Percentiles rank a stretch among this genome's conserved stretches.
These are phyloP conservation scores for Drosophila nebulosa DNA, from an alignment of 1,140 invertebrate species.

Conservation along the genomic window DNA sequence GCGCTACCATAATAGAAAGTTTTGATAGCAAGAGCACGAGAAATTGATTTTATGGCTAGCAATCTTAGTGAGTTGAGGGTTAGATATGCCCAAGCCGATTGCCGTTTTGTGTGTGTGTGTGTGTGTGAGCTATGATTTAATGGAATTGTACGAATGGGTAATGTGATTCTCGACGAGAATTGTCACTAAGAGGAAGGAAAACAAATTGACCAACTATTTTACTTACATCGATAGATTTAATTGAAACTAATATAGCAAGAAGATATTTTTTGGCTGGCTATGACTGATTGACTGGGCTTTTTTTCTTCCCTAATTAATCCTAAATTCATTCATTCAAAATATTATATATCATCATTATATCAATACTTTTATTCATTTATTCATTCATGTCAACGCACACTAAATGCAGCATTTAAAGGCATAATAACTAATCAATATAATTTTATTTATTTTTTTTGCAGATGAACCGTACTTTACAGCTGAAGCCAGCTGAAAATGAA, in stretches of 20 bases:
- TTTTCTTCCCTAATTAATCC: too few relatives aligned
- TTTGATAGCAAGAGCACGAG: constrained; percentile 21
- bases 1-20: constrained; percentile 6
- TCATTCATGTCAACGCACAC: constrained; percentile 2
- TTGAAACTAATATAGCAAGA: too few relatives aligned
- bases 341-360: background rate
- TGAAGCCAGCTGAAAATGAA: constrained; percentile 99
- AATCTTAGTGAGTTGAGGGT: background rate
- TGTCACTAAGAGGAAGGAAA: too few relatives aligned
- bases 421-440: constrained; percentile 2
- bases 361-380: constrained; percentile 4
- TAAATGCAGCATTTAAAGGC: background rate
- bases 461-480: constrained; percentile 99
- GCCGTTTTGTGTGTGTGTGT: too few relatives aligned
- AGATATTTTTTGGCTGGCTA: too few relatives aligned
- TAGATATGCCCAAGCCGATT: too few relatives aligned
- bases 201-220: too few relatives aligned
- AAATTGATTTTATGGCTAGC: constrained; percentile 35
- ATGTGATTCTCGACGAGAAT: background rate
- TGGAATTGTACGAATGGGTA: background rate
- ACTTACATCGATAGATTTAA: background rate
- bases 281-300: too few relatives aligned
- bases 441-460: constrained; percentile 84
- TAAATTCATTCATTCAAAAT: too few relatives aligned
- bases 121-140: background rate